Evolutionary conservation across 1,140 invertebrate species (phyloP), one percentile per base, ranked within the genome.

Genomic region (Chionoecetes opilio): DNA sequence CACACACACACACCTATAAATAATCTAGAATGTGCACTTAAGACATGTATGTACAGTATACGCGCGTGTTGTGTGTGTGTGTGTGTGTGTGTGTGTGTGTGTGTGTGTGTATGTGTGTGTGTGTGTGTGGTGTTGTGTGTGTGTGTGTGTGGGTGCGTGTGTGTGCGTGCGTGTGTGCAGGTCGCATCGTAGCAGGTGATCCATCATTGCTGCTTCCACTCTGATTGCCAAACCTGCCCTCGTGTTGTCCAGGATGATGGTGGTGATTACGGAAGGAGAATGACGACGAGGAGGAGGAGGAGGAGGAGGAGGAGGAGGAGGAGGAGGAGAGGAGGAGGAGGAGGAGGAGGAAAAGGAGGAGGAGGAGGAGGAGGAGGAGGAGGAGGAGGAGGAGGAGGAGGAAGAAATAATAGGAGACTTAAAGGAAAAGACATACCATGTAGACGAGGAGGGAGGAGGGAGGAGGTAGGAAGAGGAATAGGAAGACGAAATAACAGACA

Each of bases 91-190:
- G 41, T 46, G 41, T 46, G 41, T 46, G 41, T 46, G 41, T 46
- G 41, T 46, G 41, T 46, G 41, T 46, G 41, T 46, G 41, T 46
- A 14, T 46, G 41, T 46, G 41, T 46, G 41, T 46, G 41, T 46
- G 41, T 46, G 41, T 46, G 41, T 46, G 41, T 46, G 46, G 11
- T 9, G 11, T 9, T 53, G 46, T 53, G 46, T 53, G 46, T 53
- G 63, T 75, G 63, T 75, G 63, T 75, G 63, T 75, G 63, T 75
- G 63, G 26, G 63, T 75, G 63, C n/a, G 63, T 75, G 63, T 75
- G 63, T 75, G 63, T 75, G 63, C n/a, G 63, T 75, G 63, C n/a
- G 63, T 75, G 63, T 75, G 63, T 75, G 63, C n/a, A n/a, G 63
- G 21, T 17, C n/a, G 11, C n/a, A n/a, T 11, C 11, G 21, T 0